Conservation (phyloP, 1,140 invertebrate genomes). For the Saccostrea cuccullata region DNA sequence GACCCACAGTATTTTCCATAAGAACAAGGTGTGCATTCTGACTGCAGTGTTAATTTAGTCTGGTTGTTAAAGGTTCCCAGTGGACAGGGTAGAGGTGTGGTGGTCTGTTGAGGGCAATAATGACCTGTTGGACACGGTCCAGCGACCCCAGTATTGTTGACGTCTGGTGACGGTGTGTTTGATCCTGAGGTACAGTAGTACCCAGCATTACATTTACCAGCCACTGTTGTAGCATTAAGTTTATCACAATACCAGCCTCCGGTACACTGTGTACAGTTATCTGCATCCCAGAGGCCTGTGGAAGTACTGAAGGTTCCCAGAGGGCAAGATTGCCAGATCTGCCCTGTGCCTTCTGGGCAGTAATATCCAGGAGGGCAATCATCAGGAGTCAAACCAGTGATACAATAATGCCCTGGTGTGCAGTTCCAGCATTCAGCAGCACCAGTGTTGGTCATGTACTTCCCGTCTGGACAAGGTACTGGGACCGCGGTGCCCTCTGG, state of each 20-base stretch:
- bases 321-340: slow-evolving; percentile 72
- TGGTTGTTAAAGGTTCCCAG: slow-evolving; percentile 71
- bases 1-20: slow-evolving; percentile 73
- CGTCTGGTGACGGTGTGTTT: slow-evolving; percentile 69
- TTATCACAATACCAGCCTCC: slow-evolving; percentile 71
- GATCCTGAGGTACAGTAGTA: slow-evolving; percentile 75
- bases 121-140: slow-evolving; percentile 72
- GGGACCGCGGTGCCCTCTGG: slow-evolving; percentile 70
- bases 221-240: slow-evolving; percentile 64
- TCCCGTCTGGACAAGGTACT: slow-evolving; percentile 71
- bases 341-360: slow-evolving; percentile 72
- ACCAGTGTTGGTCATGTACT: slow-evolving; percentile 70
- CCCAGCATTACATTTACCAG: slow-evolving; percentile 71
- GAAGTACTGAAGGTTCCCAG: slow-evolving; percentile 71
- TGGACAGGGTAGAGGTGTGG: slow-evolving; percentile 68
- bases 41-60: slow-evolving; percentile 60
- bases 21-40: slow-evolving; percentile 66
- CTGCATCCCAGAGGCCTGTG: slow-evolving; percentile 64
- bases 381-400: slow-evolving; percentile 67
- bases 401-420: slow-evolving; percentile 72
- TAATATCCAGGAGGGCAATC: slow-evolving; percentile 72
- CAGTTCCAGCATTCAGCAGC: slow-evolving; percentile 73
- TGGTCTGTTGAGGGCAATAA: slow-evolving; percentile 66
- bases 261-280: slow-evolving; percentile 73
- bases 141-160: slow-evolving; percentile 66